Base-by-base conservation (phyloP, 2,113 vertebrate species). In the Tor tambroides region DNA sequence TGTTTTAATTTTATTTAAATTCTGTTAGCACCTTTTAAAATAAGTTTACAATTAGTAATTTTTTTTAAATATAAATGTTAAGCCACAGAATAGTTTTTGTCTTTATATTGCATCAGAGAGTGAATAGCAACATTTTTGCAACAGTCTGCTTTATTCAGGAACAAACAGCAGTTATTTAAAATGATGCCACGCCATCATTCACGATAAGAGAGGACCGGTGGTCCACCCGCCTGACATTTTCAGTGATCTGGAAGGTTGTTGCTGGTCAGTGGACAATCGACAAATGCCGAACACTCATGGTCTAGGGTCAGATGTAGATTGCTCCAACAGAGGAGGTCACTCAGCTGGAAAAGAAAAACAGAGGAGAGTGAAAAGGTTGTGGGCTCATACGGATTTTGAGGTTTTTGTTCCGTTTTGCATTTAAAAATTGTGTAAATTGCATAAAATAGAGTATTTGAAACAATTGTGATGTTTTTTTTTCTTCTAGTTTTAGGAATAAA, bases 331-430 rank as follows among this genome's bases (percentile, higher is more conserved):
- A 91, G 89, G 91, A 92, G 93, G 92, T 92, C 91, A 91, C 92
- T 92, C 92, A 92, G 94, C 89, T 93, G 93, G 93, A 94, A 90
- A 93, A 95, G 90, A 93, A 94, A 93, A 94, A 92, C 92, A 94
- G 88, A 87, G 87, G 91, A 92, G 92, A 93, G 92, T 93, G 90
- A 91, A 90, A 89, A 83, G 80, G 81, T 89, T 88, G 87, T 88
- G 91, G 88, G 88, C 54, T 79, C 21, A 23, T 56, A 21, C 6
- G 4, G 17, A 11, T 30, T 51, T 51, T 35, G 12, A 5, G 49
- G 7, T 63, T n/a, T 38, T 38, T 41, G 41, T 43, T 26, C 35
- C 4, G 7, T 67, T 41, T 46, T 21, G 2, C 14, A 82, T 67
- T 67, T 67, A 21, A 21, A 21, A 49, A 82, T 67, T 28, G 61